A percentile compares a stretch with the other conserved stretches of the same genome.
Evolutionary conservation across 1,140 invertebrate species (phyloP).

Genomic region (Drosophila nigrodunni): DNA sequence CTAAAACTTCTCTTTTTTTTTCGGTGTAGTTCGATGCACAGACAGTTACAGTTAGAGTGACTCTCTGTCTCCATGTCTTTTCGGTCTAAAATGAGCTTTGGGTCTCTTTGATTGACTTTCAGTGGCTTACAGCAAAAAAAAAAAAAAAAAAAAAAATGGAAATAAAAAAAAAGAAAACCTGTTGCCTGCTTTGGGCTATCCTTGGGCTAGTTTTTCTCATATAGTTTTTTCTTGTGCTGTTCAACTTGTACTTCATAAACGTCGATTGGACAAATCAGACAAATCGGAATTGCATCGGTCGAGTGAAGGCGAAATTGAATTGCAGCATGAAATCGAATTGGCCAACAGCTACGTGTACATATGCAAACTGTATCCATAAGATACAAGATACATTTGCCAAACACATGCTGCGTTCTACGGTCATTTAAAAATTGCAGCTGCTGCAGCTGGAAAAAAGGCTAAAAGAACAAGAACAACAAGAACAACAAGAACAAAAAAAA

Average conservation of each 20-base stretch:
- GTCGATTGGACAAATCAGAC: neutral
- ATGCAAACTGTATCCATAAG: slow-evolving; percentile 13
- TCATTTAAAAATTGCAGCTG: slow-evolving; percentile 12
- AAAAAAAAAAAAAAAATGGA: too few relatives aligned
- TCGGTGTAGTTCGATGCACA: too few relatives aligned
- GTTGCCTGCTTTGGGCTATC: slow-evolving; percentile 42
- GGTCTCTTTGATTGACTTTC: slow-evolving; percentile 8
- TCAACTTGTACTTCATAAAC: slow-evolving; percentile 12
- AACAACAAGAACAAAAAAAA: neutral
- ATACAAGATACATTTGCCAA: neutral
- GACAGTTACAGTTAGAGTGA: neutral
- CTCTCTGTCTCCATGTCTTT: neutral
- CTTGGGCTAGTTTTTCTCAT: slow-evolving; percentile 42
- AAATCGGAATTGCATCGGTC: slow-evolving; percentile 37
- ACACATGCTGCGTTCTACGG: slow-evolving; percentile 5
- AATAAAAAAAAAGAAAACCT: slow-evolving; percentile 28
- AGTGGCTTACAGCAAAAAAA: neutral
- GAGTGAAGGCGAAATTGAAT: slow-evolving; percentile 48
- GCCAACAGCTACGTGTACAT: slow-evolving; percentile 39
- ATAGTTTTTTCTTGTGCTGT: slow-evolving; percentile 1
- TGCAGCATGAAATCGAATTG: slow-evolving; percentile 69
- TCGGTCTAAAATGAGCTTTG: slow-evolving; percentile 49
- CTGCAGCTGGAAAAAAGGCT: neutral
- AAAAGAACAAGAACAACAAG: neutral
- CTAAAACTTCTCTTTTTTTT: too few relatives aligned